A percentile compares a stretch with the other conserved stretches of the same genome.
Conservation (phyloP, 2,113 vertebrate species). For the Opisthocomus hoazin region DNA sequence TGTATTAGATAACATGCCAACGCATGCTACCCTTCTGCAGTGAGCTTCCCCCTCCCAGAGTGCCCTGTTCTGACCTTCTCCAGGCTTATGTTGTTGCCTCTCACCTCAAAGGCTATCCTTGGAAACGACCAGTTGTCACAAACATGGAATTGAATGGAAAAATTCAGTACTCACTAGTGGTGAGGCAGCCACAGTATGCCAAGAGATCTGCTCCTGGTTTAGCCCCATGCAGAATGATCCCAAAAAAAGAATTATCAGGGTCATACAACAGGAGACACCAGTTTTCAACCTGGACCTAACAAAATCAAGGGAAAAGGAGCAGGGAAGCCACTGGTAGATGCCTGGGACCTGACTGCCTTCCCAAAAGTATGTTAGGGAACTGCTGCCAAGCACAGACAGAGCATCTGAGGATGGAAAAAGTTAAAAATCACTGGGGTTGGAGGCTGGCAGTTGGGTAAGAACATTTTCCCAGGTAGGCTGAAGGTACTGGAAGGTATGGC, state of each 20-base stretch:
- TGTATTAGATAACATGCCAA: background rate
- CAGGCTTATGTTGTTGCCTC: background rate
- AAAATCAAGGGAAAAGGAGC: background rate
- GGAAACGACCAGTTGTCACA: background rate
- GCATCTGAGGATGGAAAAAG: background rate
- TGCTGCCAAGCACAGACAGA: background rate
- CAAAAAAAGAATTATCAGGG: background rate
- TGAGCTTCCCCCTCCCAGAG: background rate
- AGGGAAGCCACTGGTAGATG: background rate
- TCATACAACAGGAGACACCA: accelerated
- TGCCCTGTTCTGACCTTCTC: background rate
- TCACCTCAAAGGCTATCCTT: background rate
- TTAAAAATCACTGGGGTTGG: background rate
- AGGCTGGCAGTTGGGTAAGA: background rate
- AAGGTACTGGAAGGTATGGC: background rate
- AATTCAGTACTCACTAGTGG: background rate
- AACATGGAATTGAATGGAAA: background rate
- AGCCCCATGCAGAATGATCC: background rate
- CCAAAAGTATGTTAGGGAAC: background rate
- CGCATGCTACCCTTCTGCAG: background rate
- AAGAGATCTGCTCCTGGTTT: background rate
- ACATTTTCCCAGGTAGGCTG: no score
- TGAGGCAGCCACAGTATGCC: background rate
- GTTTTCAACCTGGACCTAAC: background rate
- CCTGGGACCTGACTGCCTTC: background rate